Base-by-base conservation (phyloP, 2,113 vertebrate genomes). In the Ceuthmochares aereus region DNA sequence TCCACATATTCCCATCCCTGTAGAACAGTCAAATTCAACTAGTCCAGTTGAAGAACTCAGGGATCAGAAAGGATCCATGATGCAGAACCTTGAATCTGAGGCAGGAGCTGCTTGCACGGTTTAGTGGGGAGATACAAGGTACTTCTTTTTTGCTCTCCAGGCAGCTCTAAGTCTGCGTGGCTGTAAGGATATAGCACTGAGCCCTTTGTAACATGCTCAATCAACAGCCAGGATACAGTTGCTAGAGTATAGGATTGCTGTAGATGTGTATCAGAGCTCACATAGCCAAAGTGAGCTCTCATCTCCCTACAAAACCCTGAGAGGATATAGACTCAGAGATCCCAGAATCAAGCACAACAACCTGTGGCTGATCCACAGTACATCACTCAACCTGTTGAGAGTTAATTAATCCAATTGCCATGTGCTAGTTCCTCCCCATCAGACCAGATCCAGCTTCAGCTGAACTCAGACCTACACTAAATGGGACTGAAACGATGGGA, bases 51-150 rank as follows among this genome's bases (percentile, higher is more conserved):
- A 83, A 91, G 25, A 7, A 20, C 25, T 8, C 27, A 1, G 14
- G 70, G 29, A 34, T 2, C 40, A 70, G 8, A 62, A 63, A 42
- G 12, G 6, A 34, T 0, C 14, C 29, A 3, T 0, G 0, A 43
- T 7, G 29, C 19, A 75, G 3, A 40, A 15, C 9, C 6, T 27
- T 3, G 8, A 12, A 10, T 0, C 4, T 19, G 66, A 49, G 1
- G 7, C 17, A 36, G 52, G 4, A 73, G 9, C 2, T 30, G 17
- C 68, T 26, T 14, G 4, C 6, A 21, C 11, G 59, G 7, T 18
- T 66, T 32, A 15, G 4, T 8, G 36, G 22, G 17, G 9, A 76
- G 30, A 5, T 19, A 21, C 0, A 26, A 55, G 7, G 32, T 52
- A 13, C 20, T 82, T 49, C 7, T 51, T 1, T 1, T 14, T 60